Conservation (phyloP, 2,797 vertebrate species). For the Crenuchus spilurus region DNA sequence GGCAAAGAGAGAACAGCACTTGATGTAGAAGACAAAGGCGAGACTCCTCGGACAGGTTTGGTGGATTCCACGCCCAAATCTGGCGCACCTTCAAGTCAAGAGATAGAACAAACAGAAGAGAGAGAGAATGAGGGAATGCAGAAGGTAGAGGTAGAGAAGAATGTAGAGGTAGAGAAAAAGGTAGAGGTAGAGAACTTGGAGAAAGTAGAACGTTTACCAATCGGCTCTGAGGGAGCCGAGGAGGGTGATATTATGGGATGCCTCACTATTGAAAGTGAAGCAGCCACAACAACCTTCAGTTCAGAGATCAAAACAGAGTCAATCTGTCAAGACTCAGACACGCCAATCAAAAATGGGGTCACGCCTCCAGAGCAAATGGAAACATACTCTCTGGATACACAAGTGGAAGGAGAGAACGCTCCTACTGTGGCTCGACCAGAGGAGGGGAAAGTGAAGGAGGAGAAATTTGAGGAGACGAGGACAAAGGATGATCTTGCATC, state of each 20-base stretch:
- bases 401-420: slow-evolving; percentile 17
- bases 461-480: slow-evolving; percentile 26
- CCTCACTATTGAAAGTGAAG: slow-evolving; percentile 17
- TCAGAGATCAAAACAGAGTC: slow-evolving; percentile 32
- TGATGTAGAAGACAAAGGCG: slow-evolving; percentile 22
- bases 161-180: slow-evolving; percentile 45
- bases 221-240: background rate
- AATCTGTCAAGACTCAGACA: slow-evolving; percentile 23
- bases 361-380: slow-evolving; percentile 10
- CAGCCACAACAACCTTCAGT: slow-evolving; percentile 5
- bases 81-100: slow-evolving; percentile 25
- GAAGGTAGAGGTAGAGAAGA: slow-evolving; percentile 8
- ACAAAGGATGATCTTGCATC: slow-evolving; percentile 45
- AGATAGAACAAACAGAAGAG: slow-evolving; percentile 25
- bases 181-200: slow-evolving; percentile 40
- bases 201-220: background rate
- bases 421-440: slow-evolving; percentile 6
- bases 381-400: slow-evolving; percentile 5
- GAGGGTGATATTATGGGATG: slow-evolving; percentile 21
- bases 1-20: slow-evolving; percentile 12
- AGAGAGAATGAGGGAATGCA: background rate
- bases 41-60: slow-evolving; percentile 40
- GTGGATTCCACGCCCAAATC: slow-evolving; percentile 39
- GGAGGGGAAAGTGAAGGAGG: slow-evolving; percentile 29
- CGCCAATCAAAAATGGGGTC: slow-evolving; percentile 21